Conservation (phyloP, 2,113 vertebrate genomes). For the Malurus melanocephalus region DNA sequence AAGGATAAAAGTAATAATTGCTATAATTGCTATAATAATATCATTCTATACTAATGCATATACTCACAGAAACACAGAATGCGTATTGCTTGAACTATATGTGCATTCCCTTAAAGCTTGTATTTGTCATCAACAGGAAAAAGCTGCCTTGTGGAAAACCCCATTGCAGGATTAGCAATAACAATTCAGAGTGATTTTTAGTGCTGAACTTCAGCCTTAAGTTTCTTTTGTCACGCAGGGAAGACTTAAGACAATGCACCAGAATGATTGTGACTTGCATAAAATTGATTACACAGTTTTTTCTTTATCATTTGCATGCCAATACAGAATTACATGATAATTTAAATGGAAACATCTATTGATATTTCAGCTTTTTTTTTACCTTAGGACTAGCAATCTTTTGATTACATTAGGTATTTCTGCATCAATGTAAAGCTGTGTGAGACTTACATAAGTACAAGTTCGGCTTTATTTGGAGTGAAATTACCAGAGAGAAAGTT, state of each 20-base stretch:
- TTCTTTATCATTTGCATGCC: conserved; percentile 11
- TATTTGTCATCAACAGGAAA: conserved; percentile 3
- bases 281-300: conserved; percentile 8
- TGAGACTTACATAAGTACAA: neutral
- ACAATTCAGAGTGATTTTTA: neutral
- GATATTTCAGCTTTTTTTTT: neutral
- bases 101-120: neutral
- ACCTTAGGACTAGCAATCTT: neutral
- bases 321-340: neutral
- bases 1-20: conserved; percentile 2
- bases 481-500: neutral
- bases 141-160: neutral
- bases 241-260: neutral
- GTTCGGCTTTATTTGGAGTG: neutral
- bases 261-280: neutral
- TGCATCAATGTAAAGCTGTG: neutral
- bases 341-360: neutral
- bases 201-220: neutral
- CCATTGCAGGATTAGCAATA: neutral
- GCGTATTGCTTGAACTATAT: neutral
- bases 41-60: conserved; percentile 5
- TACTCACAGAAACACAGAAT: neutral
- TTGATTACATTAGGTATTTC: conserved; percentile 8
- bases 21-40: conserved; percentile 12
- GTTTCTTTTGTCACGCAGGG: neutral